Percentiles rank a stretch among this genome's conserved stretches.
These are phyloP conservation scores for Eupithecia inturbata DNA, from an alignment of 2,888 invertebrate genomes.

Conservation along the genomic window DNA sequence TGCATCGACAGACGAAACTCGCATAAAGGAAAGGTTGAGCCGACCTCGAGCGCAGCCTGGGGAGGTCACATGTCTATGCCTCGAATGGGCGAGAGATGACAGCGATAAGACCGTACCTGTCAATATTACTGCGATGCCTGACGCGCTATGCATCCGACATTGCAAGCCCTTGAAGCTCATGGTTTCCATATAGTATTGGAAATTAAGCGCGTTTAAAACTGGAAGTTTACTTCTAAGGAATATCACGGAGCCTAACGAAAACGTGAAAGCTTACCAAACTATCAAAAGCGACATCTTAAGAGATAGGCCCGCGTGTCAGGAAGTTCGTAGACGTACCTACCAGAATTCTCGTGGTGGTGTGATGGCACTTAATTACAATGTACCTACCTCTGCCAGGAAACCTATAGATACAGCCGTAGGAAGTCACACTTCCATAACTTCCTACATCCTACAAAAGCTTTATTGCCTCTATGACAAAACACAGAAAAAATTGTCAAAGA, in stretches of 20 bases:
- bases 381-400: not conserved
- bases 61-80: conserved; percentile 71
- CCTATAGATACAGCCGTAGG: not conserved
- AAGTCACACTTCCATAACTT: not conserved
- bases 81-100: conserved; percentile 75
- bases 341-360: not conserved
- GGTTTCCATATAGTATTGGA: conserved; percentile 32
- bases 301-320: not conserved
- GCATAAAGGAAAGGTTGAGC: conserved; percentile 65
- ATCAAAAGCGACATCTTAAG: not conserved
- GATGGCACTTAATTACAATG: not conserved
- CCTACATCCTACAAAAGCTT: conserved; percentile 23
- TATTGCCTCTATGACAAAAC: conserved; percentile 34
- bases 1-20: conserved; percentile 46
- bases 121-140: conserved; percentile 41
- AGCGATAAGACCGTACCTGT: conserved; percentile 65
- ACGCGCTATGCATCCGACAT: conserved; percentile 41
- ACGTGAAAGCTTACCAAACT: not conserved
- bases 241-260: not conserved
- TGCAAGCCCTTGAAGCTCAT: conserved; percentile 37
- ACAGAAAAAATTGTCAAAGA: conserved; percentile 27
- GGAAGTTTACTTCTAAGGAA: not conserved
- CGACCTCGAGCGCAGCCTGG: conserved; percentile 65
- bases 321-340: not conserved
- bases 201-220: conserved; percentile 23